Conservation (phyloP, 2,113 vertebrate genomes). For the Elephantulus edwardii region DNA sequence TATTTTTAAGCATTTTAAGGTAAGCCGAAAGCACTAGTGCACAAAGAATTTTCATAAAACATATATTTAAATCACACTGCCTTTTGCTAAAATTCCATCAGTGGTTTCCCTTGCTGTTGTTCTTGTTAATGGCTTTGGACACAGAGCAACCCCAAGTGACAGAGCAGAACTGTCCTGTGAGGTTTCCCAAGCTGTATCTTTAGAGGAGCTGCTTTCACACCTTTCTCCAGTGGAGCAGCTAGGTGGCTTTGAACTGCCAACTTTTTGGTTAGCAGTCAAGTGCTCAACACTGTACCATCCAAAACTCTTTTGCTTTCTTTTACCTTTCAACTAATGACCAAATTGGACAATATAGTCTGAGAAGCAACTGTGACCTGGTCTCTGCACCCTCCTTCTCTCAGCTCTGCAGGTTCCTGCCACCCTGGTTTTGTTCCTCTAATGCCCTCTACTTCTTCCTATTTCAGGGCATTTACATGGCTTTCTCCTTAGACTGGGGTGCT, state of each 20-base stretch:
- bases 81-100: neutral
- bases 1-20: neutral
- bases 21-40: neutral
- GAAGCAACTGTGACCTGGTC: neutral
- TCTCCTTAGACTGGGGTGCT: neutral
- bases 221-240: neutral
- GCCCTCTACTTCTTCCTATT: neutral
- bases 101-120: neutral
- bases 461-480: neutral
- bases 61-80: neutral
- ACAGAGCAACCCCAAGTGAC: neutral
- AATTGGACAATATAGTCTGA: neutral
- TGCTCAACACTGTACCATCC: neutral
- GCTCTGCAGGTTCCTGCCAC: neutral
- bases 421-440: neutral
- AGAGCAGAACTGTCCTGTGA: neutral
- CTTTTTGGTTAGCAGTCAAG: neutral
- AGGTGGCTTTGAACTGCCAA: neutral
- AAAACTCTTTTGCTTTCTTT: neutral
- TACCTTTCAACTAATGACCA: neutral
- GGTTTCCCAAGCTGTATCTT: neutral
- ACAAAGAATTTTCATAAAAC: conserved; percentile 20
- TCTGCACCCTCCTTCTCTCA: neutral
- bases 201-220: neutral
- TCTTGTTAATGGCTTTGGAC: neutral